Evolutionary conservation across 2,113 vertebrate genomes (phyloP), one percentile per base, ranked within the genome.

Genomic region (Cynocephalus volans): DNA sequence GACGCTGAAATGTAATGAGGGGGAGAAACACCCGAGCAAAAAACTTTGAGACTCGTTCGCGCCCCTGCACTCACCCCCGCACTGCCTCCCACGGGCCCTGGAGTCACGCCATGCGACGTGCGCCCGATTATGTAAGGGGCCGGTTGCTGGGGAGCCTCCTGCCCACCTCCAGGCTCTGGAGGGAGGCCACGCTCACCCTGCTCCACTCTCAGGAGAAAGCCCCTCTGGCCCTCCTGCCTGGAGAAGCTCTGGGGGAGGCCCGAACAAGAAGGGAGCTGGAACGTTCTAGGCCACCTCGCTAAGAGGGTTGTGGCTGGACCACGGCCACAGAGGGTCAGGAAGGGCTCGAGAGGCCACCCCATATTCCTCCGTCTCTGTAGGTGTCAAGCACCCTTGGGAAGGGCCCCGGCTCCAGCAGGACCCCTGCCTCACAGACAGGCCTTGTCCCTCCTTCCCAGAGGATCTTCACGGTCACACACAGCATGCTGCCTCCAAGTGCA

Each of bases 81-180:
- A 15, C 90, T 41, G 82, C 96, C 97, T 95, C 98, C 96, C 98
- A 98, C 97, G 3, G 75, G 94, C 93, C 98, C 98, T 98, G 98
- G 97, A 98, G 98, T 98, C 97, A 96, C 93, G 93, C 97, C 24
- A 96, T 33, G 97, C 84, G 76, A 67, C 3, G 69, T 54, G 80
- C 85, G 52, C 76, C 33, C 84, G 94, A 88, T 99, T 99, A 98
- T 94, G 97, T 99, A 98, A 99, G 8, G 69, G 76, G 62, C 73
- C 33, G 81, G 98, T 98, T 98, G 98, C 98, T 89, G 97, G 97
- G 98, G 97, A 98, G 97, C 98, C 95, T n/a, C 41, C 56, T 31
- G 12, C 7, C 26, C 96, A 88, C 95, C 96, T n/a, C n/a, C 91
- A 89, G 85, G 36, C 33, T 48, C 45, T 18, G 21, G 88, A 86